A percentile compares a stretch with the other conserved stretches of the same genome.
These are phyloP conservation scores for Harpalus rufipes DNA, from an alignment of 2,888 invertebrate species.

Conservation along the genomic window DNA sequence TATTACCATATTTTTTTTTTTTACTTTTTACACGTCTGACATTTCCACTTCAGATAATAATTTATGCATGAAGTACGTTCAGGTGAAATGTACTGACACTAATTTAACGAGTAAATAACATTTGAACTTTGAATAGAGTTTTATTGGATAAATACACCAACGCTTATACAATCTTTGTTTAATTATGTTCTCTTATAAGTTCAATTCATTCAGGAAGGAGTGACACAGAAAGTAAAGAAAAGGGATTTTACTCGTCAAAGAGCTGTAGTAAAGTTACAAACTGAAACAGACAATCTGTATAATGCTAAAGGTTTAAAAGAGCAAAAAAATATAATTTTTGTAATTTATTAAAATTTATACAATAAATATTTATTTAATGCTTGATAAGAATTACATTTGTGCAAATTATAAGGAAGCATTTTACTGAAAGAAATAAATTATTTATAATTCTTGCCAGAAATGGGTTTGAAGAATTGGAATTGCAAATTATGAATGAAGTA, in stretches of 20 bases:
- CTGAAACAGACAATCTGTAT: not conserved
- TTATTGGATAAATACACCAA: not conserved
- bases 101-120: constrained; percentile 10
- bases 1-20: not conserved
- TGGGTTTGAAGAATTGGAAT: too few relatives aligned
- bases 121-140: constrained; percentile 3
- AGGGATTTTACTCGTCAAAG: not conserved
- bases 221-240: not conserved
- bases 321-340: not conserved
- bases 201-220: not conserved
- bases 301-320: not conserved
- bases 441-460: too few relatives aligned
- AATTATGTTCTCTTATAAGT: too few relatives aligned
- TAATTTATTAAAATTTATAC: not conserved
- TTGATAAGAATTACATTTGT: not conserved
- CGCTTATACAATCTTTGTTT: not conserved
- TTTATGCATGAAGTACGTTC: not conserved
- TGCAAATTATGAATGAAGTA: too few relatives aligned
- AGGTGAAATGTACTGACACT: constrained; percentile 9
- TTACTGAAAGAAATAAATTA: too few relatives aligned
- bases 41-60: constrained; percentile 18
- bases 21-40: not conserved
- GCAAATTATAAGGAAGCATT: not conserved
- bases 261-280: not conserved
- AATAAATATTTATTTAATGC: not conserved